A percentile compares a stretch with the other conserved stretches of the same genome.
Conservation (phyloP, 64 coral and sea anemone genomes). For the Trachythela sp. region DNA sequence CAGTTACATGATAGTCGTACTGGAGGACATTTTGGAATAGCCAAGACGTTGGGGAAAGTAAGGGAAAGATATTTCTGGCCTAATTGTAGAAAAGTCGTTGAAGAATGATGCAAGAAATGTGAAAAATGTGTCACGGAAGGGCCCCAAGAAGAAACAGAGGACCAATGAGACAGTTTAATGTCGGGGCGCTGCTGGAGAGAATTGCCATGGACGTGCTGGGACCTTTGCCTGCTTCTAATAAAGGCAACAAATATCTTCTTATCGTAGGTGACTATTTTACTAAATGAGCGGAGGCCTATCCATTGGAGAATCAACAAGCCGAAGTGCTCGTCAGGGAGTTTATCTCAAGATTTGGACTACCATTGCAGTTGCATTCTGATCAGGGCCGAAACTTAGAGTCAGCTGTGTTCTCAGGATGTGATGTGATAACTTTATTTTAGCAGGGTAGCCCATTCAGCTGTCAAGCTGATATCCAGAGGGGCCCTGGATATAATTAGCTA, state of each 20-base stretch:
- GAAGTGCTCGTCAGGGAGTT: background rate
- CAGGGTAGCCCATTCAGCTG: too few relatives aligned
- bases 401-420: background rate
- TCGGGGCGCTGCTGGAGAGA: slow-evolving; percentile 38
- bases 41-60: slow-evolving; percentile 41
- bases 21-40: slow-evolving; percentile 18
- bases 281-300: slow-evolving; percentile 28
- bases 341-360: background rate
- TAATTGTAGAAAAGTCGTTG: slow-evolving; percentile 6
- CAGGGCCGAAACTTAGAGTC: background rate
- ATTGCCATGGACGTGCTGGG: slow-evolving; percentile 40
- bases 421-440: too few relatives aligned
- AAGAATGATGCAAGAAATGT: slow-evolving; percentile 40
- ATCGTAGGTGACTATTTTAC: slow-evolving; percentile 52
- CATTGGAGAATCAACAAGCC: slow-evolving; percentile 6
- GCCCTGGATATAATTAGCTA: too few relatives aligned
- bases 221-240: slow-evolving; percentile 6
- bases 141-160: slow-evolving; percentile 16
- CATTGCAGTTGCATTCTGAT: background rate
- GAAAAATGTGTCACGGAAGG: slow-evolving; percentile 39
- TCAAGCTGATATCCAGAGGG: too few relatives aligned
- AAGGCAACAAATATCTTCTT: slow-evolving; percentile 25
- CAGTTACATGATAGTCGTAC: slow-evolving; percentile 39
- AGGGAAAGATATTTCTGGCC: slow-evolving; percentile 53
- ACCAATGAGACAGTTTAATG: slow-evolving; percentile 36